A percentile compares a stretch with the other conserved stretches of the same genome.
phyloP scores from a whole-genome alignment of 2,888 invertebrate species.

The Pyrocoelia pectoralis region DNA sequence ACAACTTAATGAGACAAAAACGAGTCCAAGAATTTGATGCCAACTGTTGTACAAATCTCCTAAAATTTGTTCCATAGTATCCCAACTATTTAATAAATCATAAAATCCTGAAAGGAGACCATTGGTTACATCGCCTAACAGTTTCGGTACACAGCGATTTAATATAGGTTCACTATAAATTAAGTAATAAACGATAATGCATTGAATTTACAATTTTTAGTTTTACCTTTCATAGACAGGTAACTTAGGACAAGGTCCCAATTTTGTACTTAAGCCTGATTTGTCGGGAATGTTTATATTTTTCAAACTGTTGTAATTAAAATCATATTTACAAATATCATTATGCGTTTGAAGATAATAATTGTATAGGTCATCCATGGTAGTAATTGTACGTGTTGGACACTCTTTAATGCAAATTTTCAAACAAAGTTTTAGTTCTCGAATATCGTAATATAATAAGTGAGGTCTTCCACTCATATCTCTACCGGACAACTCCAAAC shows the following conservation, averaged over 20 bases:
- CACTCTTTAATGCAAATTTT: slow-evolving; percentile 92
- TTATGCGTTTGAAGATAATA: slow-evolving; percentile 79
- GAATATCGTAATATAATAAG: slow-evolving; percentile 85
- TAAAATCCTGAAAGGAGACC: slow-evolving; percentile 77
- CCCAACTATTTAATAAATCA: slow-evolving; percentile 86
- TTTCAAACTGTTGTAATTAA: slow-evolving; percentile 65
- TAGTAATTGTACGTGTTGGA: slow-evolving; percentile 72
- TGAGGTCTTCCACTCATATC: slow-evolving; percentile 80
- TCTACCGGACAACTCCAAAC: slow-evolving; percentile 79
- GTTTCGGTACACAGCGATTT: slow-evolving; percentile 87
- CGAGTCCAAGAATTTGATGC: slow-evolving; percentile 83
- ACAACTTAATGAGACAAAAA: slow-evolving; percentile 80
- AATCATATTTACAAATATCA: slow-evolving; percentile 79
- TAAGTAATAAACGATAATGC: slow-evolving; percentile 10
- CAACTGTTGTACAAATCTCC: slow-evolving; percentile 89
- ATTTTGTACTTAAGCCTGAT: slow-evolving; percentile 57
- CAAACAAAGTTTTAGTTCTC: slow-evolving; percentile 76
- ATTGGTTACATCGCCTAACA: slow-evolving; percentile 70
- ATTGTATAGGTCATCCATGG: slow-evolving; percentile 71
- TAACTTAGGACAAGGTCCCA: slow-evolving; percentile 80
- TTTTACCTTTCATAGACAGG: slow-evolving; percentile 79
- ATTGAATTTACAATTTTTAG: too few relatives aligned
- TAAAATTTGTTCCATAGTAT: slow-evolving; percentile 86
- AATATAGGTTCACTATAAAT: slow-evolving; percentile 75
- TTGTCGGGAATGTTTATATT: slow-evolving; percentile 43